Evolutionary conservation across 2,888 invertebrate species (phyloP).

Genomic region (Diplolepis rosae): DNA sequence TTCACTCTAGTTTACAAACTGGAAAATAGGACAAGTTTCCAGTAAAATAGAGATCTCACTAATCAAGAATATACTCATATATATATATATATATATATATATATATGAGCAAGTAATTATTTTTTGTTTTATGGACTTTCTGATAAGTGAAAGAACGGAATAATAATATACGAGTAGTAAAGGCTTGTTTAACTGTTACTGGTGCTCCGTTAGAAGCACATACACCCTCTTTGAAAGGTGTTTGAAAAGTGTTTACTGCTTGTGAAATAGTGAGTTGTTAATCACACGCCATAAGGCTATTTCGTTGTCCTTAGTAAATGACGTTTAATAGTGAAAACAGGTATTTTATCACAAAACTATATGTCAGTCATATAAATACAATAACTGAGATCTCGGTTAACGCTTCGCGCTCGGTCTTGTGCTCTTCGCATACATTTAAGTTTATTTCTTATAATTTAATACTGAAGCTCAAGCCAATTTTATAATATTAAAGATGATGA

Average conservation of each 20-base stretch:
- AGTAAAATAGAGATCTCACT: constrained; percentile 8
- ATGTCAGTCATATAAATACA: no score
- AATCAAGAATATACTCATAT: neutral
- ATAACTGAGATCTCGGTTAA: no score
- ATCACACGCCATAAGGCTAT: neutral
- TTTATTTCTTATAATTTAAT: no score
- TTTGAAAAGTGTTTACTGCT: neutral
- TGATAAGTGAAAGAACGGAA: neutral
- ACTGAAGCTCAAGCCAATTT: no score
- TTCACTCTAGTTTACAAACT: constrained; percentile 12
- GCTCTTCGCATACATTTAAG: no score
- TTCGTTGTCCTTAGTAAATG: no score
- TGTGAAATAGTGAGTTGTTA: neutral
- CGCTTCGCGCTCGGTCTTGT: no score
- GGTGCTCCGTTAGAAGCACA: neutral
- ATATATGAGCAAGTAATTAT: constrained; percentile 11
- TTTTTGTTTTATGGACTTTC: neutral
- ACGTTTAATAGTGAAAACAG: no score
- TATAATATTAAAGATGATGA: no score
- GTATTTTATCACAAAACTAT: no score
- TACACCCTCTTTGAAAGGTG: neutral
- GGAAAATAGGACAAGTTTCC: neutral
- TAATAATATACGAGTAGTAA: neutral
- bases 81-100: neutral
- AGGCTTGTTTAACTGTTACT: constrained; percentile 8